A percentile compares a stretch with the other conserved stretches of the same genome.
Evolutionary conservation across 1,140 invertebrate species (phyloP).

Genomic region (Mactra quadrangularis): DNA sequence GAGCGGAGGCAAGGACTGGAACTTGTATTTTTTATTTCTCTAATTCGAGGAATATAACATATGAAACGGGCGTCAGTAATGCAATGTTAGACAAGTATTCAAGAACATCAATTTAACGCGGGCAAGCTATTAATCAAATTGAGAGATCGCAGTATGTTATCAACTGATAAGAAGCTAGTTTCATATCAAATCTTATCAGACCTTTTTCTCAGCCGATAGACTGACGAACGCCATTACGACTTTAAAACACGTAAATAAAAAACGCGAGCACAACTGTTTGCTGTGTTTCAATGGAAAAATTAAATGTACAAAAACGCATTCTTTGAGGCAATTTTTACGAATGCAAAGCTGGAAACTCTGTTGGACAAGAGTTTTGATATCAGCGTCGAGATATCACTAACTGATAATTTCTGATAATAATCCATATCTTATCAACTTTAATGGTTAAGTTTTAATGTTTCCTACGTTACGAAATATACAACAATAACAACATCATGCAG

Average conservation of each 20-base stretch:
- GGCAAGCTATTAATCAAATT: constrained; percentile 44
- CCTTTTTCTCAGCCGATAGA: constrained; percentile 26
- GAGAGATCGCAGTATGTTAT: constrained; percentile 37
- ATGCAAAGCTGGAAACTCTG: background rate
- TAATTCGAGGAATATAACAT: too few species aligned
- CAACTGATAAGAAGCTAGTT: constrained; percentile 42
- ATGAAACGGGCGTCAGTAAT: constrained; percentile 24
- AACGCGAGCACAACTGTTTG: constrained; percentile 33
- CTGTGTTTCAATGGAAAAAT: constrained; percentile 33
- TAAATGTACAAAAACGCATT: constrained; percentile 51
- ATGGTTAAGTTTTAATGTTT: constrained; percentile 51
- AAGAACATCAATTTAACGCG: constrained; percentile 42
- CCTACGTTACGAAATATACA: constrained; percentile 47
- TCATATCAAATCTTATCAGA: constrained; percentile 60
- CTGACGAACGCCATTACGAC: constrained; percentile 40
- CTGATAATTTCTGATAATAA: constrained; percentile 44
- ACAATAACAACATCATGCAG: constrained; percentile 33
- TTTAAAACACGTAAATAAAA: constrained; percentile 16
- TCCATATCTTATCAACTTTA: constrained; percentile 52
- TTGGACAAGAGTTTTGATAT: constrained; percentile 23
- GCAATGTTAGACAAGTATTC: constrained; percentile 36
- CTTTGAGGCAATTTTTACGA: constrained; percentile 37
- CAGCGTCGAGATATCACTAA: constrained; percentile 4
- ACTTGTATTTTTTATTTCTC: too few species aligned
- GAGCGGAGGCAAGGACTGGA: too few species aligned